Percentiles rank a stretch among this genome's conserved stretches.
Conservation (phyloP, 2,113 vertebrate species). For the Urocynchramus pylzowi region DNA sequence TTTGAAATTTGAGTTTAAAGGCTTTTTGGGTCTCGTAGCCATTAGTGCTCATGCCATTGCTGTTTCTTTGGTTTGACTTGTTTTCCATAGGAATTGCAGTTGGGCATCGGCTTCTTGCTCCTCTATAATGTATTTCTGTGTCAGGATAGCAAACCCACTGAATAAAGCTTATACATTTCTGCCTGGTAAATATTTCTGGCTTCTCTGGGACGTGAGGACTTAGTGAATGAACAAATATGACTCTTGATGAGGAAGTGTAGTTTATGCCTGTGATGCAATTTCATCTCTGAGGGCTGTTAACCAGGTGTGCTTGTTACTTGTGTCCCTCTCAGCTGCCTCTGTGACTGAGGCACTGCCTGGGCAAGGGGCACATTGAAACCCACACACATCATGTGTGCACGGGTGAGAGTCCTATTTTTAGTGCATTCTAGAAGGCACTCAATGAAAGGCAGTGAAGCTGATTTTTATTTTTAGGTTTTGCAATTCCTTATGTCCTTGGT, state of each 20-base stretch:
- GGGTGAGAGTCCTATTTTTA: conserved; percentile 31
- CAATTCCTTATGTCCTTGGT: not conserved
- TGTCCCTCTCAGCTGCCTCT: not conserved
- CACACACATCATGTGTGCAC: not conserved
- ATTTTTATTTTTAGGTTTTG: conserved; percentile 36
- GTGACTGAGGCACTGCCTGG: not conserved
- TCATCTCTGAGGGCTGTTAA: not conserved
- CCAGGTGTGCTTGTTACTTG: conserved; percentile 10
- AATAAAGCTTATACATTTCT: conserved; percentile 3
- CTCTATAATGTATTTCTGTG: conserved; percentile 4
- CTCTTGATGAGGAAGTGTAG: conserved; percentile 10
- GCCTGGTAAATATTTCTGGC: conserved; percentile 42
- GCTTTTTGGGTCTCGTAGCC: not conserved
- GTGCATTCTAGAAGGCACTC: conserved; percentile 35
- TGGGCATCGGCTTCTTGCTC: not conserved
- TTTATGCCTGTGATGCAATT: conserved; percentile 11
- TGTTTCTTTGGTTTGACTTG: not conserved
- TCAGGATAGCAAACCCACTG: not conserved
- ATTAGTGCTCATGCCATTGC: not conserved
- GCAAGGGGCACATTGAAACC: not conserved
- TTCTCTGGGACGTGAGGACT: not conserved
- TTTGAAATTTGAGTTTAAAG: not conserved
- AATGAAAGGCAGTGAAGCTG: not conserved
- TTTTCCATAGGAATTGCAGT: not conserved
- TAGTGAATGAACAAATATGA: conserved; percentile 42